Conservation (phyloP, 2,113 vertebrate species). For the Puntigrus tetrazona region DNA sequence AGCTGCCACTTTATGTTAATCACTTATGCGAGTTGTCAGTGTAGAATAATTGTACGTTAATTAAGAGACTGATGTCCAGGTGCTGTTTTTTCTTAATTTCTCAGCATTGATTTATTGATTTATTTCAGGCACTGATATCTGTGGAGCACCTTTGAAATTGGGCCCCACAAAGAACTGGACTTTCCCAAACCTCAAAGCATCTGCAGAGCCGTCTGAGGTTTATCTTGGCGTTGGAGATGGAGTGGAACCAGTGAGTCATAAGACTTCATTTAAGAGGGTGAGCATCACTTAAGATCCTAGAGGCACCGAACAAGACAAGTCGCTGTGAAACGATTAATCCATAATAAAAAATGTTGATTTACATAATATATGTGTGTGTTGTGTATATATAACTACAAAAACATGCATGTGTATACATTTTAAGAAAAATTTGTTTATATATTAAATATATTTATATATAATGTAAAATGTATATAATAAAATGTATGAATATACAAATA, state of each 20-base stretch:
- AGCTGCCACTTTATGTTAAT: neutral
- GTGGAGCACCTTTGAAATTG: constrained; percentile 49
- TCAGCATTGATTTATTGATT: neutral
- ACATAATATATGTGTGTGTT: too few relatives aligned
- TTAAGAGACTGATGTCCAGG: neutral
- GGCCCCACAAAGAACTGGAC: constrained; percentile 54
- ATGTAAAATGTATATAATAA: too few relatives aligned
- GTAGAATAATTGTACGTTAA: neutral
- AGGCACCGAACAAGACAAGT: neutral
- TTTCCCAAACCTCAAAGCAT: constrained; percentile 56
- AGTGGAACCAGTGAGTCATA: constrained; percentile 51
- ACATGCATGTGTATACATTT: too few relatives aligned
- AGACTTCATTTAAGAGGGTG: constrained; percentile 56
- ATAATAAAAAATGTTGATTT: too few relatives aligned
- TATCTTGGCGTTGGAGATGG: constrained; percentile 49
- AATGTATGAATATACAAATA: too few relatives aligned
- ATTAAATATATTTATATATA: too few relatives aligned
- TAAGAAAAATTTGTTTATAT: too few relatives aligned
- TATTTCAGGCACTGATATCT: constrained; percentile 47
- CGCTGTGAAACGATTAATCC: too few relatives aligned
- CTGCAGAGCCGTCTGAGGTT: constrained; percentile 50
- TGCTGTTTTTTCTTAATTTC: neutral
- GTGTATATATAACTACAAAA: too few relatives aligned
- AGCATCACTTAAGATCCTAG: constrained; percentile 26
- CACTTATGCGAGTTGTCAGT: neutral